Base-by-base conservation (phyloP, 2,113 vertebrate genomes). In the Cairina moschata region DNA sequence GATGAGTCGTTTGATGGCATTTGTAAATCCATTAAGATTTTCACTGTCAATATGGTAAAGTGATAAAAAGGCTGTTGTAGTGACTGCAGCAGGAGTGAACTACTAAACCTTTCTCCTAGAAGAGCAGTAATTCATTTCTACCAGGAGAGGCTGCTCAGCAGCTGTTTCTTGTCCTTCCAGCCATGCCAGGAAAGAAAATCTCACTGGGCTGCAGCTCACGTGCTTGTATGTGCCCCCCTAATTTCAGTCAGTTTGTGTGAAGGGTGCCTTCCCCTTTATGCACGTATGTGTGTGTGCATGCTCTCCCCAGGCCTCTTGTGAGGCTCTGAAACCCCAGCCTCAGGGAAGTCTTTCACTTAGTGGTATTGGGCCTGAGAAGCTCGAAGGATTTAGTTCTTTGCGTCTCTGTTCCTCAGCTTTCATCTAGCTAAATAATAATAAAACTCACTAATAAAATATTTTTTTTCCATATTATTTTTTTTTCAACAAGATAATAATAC, bases 111-210 rank as follows among this genome's bases (percentile, higher is more conserved):
- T 66, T 91, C 10, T 73, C 62, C 46, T 74, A n/a, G 60, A 77
- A 93, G 88, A 94, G 90, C 72, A 96, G 25, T 96, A 86, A 77
- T 72, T 72, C 4, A 8, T 62, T 87, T 91, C 60, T 76, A 40
- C 93, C 95, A 96, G 86, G 48, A 97, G 97, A 79, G 95, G 96
- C 56, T 81, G 86, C 82, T 95, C 86, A 72, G 82, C 73, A 86
- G 40, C 93, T 87, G 80, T 44, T 83, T 77, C 32, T 90, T 52
- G 56, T 28, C 40, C 4, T 1, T 11, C 22, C 52, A 79, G 42
- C 4, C 7, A 17, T 4, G 17, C 7, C 72, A 54, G n/a, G 32
- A 9, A 42, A 36, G 13, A 68, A 92, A 73, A 31, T 17, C 4
- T 28, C 7, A 2, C 50, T 25, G 56, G 44, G 52, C 44, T 86